A percentile compares a stretch with the other conserved stretches of the same genome.
Evolutionary conservation across 2,888 invertebrate species (phyloP).

Genomic region (Glaucopsyche alexis): DNA sequence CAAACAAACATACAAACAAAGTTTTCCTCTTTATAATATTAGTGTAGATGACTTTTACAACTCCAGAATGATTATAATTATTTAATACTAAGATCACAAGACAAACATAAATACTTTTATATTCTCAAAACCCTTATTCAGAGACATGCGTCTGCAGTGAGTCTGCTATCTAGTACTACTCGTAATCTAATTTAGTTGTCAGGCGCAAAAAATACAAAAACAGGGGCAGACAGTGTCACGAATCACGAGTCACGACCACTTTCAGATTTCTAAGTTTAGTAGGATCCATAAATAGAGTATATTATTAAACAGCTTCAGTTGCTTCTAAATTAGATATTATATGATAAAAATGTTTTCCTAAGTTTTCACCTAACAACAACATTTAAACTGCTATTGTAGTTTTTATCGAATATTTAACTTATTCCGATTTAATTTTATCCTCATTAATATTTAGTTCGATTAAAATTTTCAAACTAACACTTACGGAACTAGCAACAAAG

Average conservation of each 20-base stretch:
- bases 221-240: too few species aligned
- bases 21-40: too few species aligned
- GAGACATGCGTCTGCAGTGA: neutral
- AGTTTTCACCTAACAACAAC: neutral
- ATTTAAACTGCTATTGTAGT: neutral
- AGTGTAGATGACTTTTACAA: too few species aligned
- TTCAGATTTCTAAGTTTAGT: constrained; percentile 25
- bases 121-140: neutral
- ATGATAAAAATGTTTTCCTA: neutral
- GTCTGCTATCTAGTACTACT: neutral
- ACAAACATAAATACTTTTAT: neutral
- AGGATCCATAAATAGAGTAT: neutral
- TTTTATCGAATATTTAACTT: neutral
- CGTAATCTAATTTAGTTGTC: neutral
- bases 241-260: neutral
- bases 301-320: neutral
- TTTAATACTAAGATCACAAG: too few species aligned
- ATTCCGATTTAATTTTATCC: neutral
- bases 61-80: too few species aligned
- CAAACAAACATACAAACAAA: too few species aligned
- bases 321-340: neutral
- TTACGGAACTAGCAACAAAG: neutral
- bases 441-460: neutral
- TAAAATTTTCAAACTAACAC: neutral
- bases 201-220: constrained; percentile 1